These are phyloP conservation scores for Eupristina koningsbergeri DNA, from an alignment of 1,140 invertebrate species.

Conservation along the genomic window DNA sequence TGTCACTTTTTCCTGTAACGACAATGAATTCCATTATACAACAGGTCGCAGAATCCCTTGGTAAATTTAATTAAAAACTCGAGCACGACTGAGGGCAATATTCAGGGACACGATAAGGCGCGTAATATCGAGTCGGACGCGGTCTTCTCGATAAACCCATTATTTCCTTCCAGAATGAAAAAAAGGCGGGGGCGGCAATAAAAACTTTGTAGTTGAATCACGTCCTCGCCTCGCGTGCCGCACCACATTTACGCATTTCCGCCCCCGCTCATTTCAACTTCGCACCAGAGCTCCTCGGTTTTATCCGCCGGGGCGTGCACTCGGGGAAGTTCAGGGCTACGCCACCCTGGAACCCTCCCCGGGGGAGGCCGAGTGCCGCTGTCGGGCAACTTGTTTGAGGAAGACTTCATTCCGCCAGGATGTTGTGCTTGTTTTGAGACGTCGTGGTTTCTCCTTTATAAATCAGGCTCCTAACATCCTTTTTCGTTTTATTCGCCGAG, in stretches of 20 bases:
- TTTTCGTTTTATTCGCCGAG: background rate
- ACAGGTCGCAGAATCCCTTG: background rate
- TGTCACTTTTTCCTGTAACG: background rate
- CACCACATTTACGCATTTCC: slow-evolving; percentile 17
- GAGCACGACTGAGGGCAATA: background rate
- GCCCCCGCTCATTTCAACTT: background rate
- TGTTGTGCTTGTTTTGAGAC: background rate
- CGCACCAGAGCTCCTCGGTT: background rate
- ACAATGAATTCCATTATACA: background rate
- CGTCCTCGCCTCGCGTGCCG: background rate
- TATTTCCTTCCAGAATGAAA: background rate
- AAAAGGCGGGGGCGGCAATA: background rate
- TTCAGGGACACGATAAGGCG: background rate
- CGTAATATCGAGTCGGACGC: background rate
- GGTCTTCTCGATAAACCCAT: slow-evolving; percentile 9
- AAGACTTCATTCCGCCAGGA: background rate
- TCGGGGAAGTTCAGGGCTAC: background rate
- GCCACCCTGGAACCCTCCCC: background rate
- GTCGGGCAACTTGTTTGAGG: background rate
- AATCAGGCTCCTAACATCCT: background rate
- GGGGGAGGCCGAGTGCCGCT: too few species aligned
- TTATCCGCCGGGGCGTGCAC: slow-evolving; percentile 8
- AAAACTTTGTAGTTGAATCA: slow-evolving; percentile 37
- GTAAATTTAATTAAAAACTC: slow-evolving; percentile 12
- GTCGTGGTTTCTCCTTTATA: background rate